These are phyloP conservation scores for Scomber scombrus DNA, from an alignment of 2,113 vertebrate species.

Conservation along the genomic window DNA sequence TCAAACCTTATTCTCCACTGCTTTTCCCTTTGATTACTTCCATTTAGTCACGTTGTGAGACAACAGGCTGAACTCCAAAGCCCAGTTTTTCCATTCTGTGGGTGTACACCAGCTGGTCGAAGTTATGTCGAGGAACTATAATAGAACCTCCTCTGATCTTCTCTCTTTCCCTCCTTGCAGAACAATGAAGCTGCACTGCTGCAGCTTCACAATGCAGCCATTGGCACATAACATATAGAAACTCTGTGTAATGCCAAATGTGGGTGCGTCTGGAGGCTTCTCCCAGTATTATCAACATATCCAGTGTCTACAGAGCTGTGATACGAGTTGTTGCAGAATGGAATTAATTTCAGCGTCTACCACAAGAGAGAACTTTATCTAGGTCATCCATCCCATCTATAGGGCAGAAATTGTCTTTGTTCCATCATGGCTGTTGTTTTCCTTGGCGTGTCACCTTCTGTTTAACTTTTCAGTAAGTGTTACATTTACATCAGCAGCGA, in stretches of 20 bases:
- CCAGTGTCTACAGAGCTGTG: neutral
- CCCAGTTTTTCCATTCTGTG: conserved; percentile 65
- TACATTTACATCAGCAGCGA: conserved; percentile 30
- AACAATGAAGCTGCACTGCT: conserved; percentile 20
- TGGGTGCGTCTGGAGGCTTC: neutral
- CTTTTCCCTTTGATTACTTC: conserved; percentile 71
- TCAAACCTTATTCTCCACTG: conserved; percentile 66
- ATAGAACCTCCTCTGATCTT: conserved; percentile 55
- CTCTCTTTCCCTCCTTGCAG: conserved; percentile 23
- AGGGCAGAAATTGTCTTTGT: conserved; percentile 30
- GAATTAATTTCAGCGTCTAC: conserved; percentile 44
- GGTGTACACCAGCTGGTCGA: conserved; percentile 65
- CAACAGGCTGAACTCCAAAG: conserved; percentile 61
- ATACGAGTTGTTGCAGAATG: neutral
- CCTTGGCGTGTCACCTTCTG: conserved; percentile 44
- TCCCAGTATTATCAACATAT: neutral
- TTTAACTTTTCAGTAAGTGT: conserved; percentile 49
- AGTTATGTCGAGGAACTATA: conserved; percentile 55
- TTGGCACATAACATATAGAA: conserved; percentile 26
- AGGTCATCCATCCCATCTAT: conserved; percentile 54
- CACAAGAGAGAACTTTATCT: conserved; percentile 50
- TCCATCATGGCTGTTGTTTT: conserved; percentile 30
- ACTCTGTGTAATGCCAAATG: neutral
- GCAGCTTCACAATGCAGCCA: conserved; percentile 16
- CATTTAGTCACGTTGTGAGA: conserved; percentile 72